Evolutionary conservation across 53 echinoderm and acorn worm species (phyloP), one percentile per base, ranked within the genome.

Genomic region (Actinopyga echinites): DNA sequence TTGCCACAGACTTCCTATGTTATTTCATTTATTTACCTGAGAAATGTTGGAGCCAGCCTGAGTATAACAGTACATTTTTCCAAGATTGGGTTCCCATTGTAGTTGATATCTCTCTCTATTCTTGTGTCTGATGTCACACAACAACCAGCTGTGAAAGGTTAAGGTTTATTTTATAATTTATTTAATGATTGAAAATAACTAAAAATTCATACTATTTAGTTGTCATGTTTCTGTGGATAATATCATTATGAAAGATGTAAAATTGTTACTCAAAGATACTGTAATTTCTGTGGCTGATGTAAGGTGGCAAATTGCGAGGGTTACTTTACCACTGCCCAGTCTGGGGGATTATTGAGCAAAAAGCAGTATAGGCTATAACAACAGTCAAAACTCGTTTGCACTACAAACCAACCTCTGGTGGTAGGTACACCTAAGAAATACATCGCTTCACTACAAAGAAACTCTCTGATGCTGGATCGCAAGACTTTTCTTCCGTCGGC

Each of bases 381-480:
- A n/a, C n/a, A n/a, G n/a, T n/a, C n/a, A n/a, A n/a, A n/a, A n/a
- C n/a, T n/a, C n/a, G n/a, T n/a, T n/a, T n/a, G n/a, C n/a, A n/a
- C n/a, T n/a, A n/a, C n/a, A n/a, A 91, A 49, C 49, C 17, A 10
- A 49, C 93, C 96, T 96, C 96, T 91, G 12, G 93, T 93, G 13
- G 96, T 91, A 36, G 96, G 90, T 57, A 96, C 82, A 15, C 96
- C 96, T 5, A 96, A 86, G 69, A 89, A 93, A 82, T 96, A 88
- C 93, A 96, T 96, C 21, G 96, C 96, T 83, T 96, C 96, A 90
- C 93, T 93, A 38, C 96, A 96, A 42, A 96, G 84, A 57, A 96
- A 96, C 86, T 96, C 96, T 37, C 96, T 74, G 64, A 96, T 93
- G 61, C 83, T 85, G 31, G 96, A 96, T 42, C 96, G 85, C 20